phyloP scores from a whole-genome alignment of 1,140 invertebrate species.

The Hirudo medicinalis region DNA sequence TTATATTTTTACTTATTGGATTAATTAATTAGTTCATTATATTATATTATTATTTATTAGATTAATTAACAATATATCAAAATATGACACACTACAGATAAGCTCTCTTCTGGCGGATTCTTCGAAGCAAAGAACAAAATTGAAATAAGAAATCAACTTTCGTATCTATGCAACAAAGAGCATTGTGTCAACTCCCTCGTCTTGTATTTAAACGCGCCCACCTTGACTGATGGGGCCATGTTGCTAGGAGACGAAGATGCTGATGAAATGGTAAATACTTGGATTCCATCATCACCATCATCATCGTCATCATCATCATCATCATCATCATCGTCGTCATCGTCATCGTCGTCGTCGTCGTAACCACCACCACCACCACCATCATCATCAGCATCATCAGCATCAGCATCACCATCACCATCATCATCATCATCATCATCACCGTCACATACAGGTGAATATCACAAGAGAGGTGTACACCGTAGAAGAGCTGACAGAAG shows the following conservation, averaged over 20 bases:
- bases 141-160: no score
- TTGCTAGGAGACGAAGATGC: constrained; percentile 46
- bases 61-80: no score
- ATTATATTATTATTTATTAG: no score
- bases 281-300: constrained; percentile 23
- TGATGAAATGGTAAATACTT: constrained; percentile 45
- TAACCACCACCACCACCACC: constrained; percentile 21
- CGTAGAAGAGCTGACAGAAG: constrained; percentile 42
- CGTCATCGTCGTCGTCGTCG: constrained; percentile 17
- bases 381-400: constrained; percentile 23
- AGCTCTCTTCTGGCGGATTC: no score
- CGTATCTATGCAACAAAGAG: constrained; percentile 37
- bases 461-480: constrained; percentile 43
- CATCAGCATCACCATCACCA: constrained; percentile 22
- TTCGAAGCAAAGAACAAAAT: no score
- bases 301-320: constrained; percentile 22
- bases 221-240: constrained; percentile 41
- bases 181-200: constrained; percentile 46
- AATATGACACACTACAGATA: no score
- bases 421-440: constrained; percentile 19
- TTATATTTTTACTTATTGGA: no score
- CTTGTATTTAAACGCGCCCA: constrained; percentile 45
- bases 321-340: constrained; percentile 19
- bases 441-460: constrained; percentile 24
- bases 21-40: no score